phyloP scores from a whole-genome alignment of 1,140 invertebrate species.

The Conopomorpha cramerella region DNA sequence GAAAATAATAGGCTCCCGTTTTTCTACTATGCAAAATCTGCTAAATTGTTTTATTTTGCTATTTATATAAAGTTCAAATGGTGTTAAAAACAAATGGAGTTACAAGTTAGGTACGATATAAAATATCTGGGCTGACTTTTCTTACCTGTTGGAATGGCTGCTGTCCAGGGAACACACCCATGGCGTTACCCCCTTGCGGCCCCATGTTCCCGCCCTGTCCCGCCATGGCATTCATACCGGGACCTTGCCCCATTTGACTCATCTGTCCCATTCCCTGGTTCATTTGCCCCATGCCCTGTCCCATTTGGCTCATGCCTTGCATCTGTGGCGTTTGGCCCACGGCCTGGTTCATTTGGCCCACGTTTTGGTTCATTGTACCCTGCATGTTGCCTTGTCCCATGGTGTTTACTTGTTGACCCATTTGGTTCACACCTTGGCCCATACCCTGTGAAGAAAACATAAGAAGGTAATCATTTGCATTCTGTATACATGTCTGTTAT shows the following conservation, averaged over 20 bases:
- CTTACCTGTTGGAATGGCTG: conserved; percentile 55
- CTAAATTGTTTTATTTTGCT: too few species aligned
- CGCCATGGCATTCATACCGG: conserved; percentile 49
- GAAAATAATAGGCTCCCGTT: too few species aligned
- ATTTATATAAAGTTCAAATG: too few species aligned
- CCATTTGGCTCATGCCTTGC: conserved; percentile 57
- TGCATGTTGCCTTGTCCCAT: too few species aligned
- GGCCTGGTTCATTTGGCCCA: conserved; percentile 39
- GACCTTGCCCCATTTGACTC: conserved; percentile 49
- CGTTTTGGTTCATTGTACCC: conserved; percentile 48
- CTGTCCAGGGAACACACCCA: conserved; percentile 59
- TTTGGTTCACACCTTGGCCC: conserved; percentile 37
- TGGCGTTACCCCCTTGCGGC: conserved; percentile 56
- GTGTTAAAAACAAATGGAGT: too few species aligned
- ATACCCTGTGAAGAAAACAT: conserved; percentile 29
- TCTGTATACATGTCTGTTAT: not conserved
- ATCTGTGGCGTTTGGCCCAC: too few species aligned
- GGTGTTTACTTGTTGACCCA: conserved; percentile 42
- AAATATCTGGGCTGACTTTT: too few species aligned
- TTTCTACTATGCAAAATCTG: too few species aligned
- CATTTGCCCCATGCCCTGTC: conserved; percentile 54
- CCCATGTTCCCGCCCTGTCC: conserved; percentile 53
- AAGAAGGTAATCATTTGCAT: conserved; percentile 1
- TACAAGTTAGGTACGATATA: too few species aligned
- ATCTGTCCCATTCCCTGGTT: conserved; percentile 58